Conservation (phyloP, 2,888 invertebrate species). For the Cyclophora punctaria region DNA sequence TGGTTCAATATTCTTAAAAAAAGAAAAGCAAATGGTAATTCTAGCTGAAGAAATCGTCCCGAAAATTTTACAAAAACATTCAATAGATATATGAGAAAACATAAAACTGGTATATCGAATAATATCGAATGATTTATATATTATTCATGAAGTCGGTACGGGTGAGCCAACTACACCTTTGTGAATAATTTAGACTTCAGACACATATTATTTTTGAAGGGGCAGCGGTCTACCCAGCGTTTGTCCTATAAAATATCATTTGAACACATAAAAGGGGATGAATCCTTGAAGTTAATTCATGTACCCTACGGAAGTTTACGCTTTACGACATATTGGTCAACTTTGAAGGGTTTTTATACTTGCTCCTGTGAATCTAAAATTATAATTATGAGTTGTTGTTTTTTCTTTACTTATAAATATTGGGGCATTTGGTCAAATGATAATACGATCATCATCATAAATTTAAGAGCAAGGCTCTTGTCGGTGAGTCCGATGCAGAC, state of each 20-base stretch:
- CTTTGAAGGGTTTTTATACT: neutral
- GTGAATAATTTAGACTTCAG: constrained; percentile 65
- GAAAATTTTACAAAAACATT: constrained; percentile 1
- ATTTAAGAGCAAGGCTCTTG: no score
- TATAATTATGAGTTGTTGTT: no score
- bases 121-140: constrained; percentile 64
- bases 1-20: no score
- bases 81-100: constrained; percentile 27
- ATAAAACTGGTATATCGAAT: constrained; percentile 39
- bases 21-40: no score
- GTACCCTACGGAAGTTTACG: constrained; percentile 19
- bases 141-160: constrained; percentile 57
- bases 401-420: no score
- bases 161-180: constrained; percentile 54
- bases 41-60: no score
- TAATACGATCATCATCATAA: no score
- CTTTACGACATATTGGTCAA: constrained; percentile 15
- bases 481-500: no score
- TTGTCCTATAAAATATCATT: constrained; percentile 60
- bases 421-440: no score
- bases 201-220: constrained; percentile 66
- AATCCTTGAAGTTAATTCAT: constrained; percentile 28
- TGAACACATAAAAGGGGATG: constrained; percentile 35
- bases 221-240: constrained; percentile 42
- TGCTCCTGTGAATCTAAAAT: no score